Percentiles rank a stretch among this genome's conserved stretches.
Conservation (phyloP, 2,888 invertebrate species). For the Steinernema scapterisci region DNA sequence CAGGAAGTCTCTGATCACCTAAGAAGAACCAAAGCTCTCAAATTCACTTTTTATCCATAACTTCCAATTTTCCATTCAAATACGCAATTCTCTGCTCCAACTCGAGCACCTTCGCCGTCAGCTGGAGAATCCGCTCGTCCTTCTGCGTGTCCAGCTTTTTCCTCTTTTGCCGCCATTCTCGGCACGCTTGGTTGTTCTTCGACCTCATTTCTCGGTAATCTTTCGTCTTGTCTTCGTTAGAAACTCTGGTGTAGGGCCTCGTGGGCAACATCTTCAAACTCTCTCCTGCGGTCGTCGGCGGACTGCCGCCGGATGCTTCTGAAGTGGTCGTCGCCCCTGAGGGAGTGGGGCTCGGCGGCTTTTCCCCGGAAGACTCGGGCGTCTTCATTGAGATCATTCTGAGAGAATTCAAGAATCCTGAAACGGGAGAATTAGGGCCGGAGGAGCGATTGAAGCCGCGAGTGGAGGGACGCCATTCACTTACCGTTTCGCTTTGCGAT, state of each 20-base stretch:
- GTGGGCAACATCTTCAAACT: background rate
- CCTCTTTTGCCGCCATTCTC: constrained; percentile 24
- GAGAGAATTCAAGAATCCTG: background rate
- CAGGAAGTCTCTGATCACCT: background rate
- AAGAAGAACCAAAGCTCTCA: background rate
- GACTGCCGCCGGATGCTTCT: background rate
- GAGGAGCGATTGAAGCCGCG: constrained; percentile 23
- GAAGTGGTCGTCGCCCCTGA: background rate
- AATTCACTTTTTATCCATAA: constrained; percentile 3
- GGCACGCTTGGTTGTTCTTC: constrained; percentile 26
- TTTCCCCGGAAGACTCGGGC: background rate
- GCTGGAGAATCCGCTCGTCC: background rate
- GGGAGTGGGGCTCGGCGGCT: background rate
- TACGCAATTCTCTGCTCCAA: constrained; percentile 13
- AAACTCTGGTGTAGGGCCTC: constrained; percentile 1
- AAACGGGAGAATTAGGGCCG: background rate
- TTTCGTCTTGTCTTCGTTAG: constrained; percentile 16
- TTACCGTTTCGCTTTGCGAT: constrained; percentile 25
- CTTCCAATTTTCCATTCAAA: background rate
- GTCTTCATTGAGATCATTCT: background rate
- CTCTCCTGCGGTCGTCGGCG: background rate
- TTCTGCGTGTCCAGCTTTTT: background rate
- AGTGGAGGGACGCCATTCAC: constrained; percentile 9
- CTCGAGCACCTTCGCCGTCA: constrained; percentile 14
- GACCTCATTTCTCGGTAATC: constrained; percentile 12